Evolutionary conservation across 2,888 invertebrate species (phyloP), one percentile per base, ranked within the genome.

Genomic region (Epistrophe grossulariae): DNA sequence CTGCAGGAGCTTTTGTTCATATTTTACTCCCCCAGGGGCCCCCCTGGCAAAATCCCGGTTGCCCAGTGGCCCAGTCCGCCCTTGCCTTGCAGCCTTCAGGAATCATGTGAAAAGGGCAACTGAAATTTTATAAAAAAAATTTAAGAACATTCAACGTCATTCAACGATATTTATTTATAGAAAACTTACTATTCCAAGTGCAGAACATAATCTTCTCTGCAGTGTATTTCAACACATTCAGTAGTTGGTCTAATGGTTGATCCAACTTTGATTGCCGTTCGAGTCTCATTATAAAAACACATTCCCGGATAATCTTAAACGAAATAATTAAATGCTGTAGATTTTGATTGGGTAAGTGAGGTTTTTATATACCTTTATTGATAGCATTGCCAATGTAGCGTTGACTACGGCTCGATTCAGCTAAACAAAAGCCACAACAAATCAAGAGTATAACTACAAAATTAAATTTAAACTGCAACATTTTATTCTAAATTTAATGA

Each of bases 81-180:
- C n/a, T n/a, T n/a, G n/a, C n/a, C n/a, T n/a, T 57, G n/a, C 84
- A 85, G 1, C 70, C 73, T 0, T 81, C 81, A n/a, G 80, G 78
- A 3, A 85, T 1, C 81, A 81, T 81, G 10, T 85, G 81, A 9
- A 68, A 45, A 3, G 50, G 73, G 8, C 84, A 85, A 43, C 84
- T 85, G 24, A 52, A 66, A 66, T 17, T 7, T 2, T 0, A 71
- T 15, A 9, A 48, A 62, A 48, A 62, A 15, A 10, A 19, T 45
- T 62, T 31, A n/a, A 48, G 2, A n/a, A n/a, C n/a, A n/a, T n/a
- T n/a, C 28, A 19, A 13, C 10, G 2, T 19, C 4, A 52, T 19
- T 13, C 11, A 55, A 0, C 13, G 0, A 15, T 13, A 31, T 45
- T 7, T 9, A 43, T 24, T 10, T 19, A 24, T 13, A 31, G n/a